Evolutionary conservation across 1,140 invertebrate species (phyloP), one percentile per base, ranked within the genome.

Genomic region (Listronotus oregonensis): DNA sequence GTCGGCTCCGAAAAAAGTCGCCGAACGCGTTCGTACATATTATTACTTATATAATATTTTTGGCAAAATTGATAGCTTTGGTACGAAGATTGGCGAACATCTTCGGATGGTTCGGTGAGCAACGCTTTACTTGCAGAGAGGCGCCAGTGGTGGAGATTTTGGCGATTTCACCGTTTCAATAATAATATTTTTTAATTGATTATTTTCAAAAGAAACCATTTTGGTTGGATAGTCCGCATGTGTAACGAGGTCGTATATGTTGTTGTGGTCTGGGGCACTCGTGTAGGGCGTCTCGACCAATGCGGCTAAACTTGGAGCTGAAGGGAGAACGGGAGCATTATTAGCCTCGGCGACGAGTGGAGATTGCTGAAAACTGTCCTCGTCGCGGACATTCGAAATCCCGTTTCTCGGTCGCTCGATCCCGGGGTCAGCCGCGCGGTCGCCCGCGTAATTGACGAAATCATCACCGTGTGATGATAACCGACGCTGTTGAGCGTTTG

Each of bases 321-420:
- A 40, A 40, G 39, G 39, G 39, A 40, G 39, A 40, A 40, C 39
- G 39, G 2, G 39, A 40, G 2, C 39, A 40, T 40, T 40, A 40
- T 40, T 40, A 40, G 39, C 39, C 39, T 40, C 39, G 39, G 39
- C 39, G 39, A 40, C 39, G 39, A 40, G 39, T 7, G 39, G 39
- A 40, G 39, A 40, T 40, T 40, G 39, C 39, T 40, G 39, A 40
- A 7, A 40, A 40, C 39, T 40, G 39, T 40, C 39, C 10, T 40
- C 39, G 39, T 40, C 39, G 39, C 39, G 39, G 39, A 7, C 39
- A 40, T 40, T 40, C 39, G 39, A 40, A 40, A 40, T 40, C 39
- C 39, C 39, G 39, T 40, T 39, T 27, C 39, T 40, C 39, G 2
- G 39, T 40, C 39, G 39, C 39, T 40, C 39, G 39, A 40, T 3